phyloP scores from a whole-genome alignment of 2,113 vertebrate species.

The Ondatra zibethicus region DNA sequence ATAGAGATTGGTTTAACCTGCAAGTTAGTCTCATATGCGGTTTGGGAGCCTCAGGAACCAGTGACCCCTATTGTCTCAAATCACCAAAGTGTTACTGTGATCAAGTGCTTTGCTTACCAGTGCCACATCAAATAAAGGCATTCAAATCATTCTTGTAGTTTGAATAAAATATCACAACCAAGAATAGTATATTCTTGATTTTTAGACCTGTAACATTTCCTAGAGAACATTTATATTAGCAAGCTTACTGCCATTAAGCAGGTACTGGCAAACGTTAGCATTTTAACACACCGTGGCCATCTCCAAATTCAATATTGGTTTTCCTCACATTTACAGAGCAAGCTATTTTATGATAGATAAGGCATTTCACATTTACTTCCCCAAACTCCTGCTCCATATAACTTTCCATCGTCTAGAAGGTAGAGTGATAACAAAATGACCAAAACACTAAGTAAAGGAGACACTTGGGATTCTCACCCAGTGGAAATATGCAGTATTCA shows the following conservation, averaged over 20 bases:
- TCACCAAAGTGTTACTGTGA: not conserved
- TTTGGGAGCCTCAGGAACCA: constrained; percentile 13
- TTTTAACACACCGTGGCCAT: not conserved
- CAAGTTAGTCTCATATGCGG: not conserved
- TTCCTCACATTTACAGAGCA: not conserved
- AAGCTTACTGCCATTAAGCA: not conserved
- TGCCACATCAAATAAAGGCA: not conserved
- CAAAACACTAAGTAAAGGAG: not conserved
- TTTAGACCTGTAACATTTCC: constrained; percentile 30
- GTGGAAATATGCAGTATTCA: not conserved
- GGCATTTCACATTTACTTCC: not conserved
- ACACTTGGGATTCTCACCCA: not conserved
- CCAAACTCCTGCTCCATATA: not conserved
- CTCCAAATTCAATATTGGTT: constrained; percentile 23
- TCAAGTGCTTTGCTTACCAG: not conserved
- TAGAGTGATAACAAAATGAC: not conserved
- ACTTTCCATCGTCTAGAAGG: not conserved
- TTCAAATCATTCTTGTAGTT: not conserved
- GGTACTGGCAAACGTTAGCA: not conserved
- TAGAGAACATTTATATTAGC: not conserved
- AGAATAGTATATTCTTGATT: not conserved
- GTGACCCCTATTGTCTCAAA: not conserved
- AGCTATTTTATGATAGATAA: not conserved
- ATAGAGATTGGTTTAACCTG: not conserved
- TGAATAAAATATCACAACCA: not conserved